Base-by-base conservation (phyloP, 2,888 invertebrate species). In the Acrobasis consociella region DNA sequence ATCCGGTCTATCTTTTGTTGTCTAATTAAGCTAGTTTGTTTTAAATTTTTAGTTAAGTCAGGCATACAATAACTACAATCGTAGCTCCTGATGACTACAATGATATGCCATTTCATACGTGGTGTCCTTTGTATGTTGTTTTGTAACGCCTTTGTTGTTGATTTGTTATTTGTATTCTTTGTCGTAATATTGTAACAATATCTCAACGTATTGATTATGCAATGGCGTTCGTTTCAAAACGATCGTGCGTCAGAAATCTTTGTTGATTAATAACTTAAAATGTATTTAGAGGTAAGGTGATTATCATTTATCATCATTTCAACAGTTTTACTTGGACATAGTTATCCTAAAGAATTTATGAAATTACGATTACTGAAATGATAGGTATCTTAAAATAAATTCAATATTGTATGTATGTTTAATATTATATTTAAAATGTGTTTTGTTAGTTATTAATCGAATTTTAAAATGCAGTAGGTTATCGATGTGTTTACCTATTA, bases 221-320 rank as follows among this genome's bases (percentile, higher is more conserved):
- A 60, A 60, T 49, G 13, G 13, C 31, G 16, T 60, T 51, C 37
- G 50, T 60, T 60, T 60, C 60, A 60, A 60, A 60, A 51, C 50
- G 38, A 16, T 58, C 58, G 58, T 58, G 50, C 51, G 39, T 60
- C 60, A 60, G 60, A 60, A 60, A 60, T 60, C 38, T 50, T 17
- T 51, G 51, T 60, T 60, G 60, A 60, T 60, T 60, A 60, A 60
- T 60, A 60, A 51, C 15, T 60, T 17, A 38, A 38, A 60, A 60
- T 56, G 56, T 53, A 22, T 7, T 38, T 9, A 16, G 15, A 31
- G 31, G 17, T 50, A 50, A 8, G 50, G 9, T 15, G 9, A 16
- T 17, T 16, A 31, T 31, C 31, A 31, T 31, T 31, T 8, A 31
- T 31, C 31, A 31, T 31, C 31, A 31, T 31, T 31, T 31, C 31